A percentile compares a stretch with the other conserved stretches of the same genome.
These are phyloP conservation scores for Cetoscarus ocellatus DNA, from an alignment of 2,797 vertebrate species.

Conservation along the genomic window DNA sequence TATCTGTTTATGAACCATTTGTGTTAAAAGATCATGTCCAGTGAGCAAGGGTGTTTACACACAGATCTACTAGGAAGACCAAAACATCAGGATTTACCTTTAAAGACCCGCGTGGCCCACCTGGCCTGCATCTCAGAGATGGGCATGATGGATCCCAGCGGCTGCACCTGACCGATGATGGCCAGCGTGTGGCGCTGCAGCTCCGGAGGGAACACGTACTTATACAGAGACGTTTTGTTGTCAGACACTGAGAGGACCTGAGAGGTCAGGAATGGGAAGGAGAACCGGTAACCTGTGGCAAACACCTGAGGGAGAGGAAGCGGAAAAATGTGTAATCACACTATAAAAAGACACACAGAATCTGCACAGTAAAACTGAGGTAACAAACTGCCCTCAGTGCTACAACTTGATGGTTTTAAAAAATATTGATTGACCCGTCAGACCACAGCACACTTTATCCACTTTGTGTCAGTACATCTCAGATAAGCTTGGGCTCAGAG, in stretches of 20 bases:
- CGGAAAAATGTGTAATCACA: no score
- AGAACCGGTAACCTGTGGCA: constrained; percentile 87
- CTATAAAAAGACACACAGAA: neutral
- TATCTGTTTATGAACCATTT: no score
- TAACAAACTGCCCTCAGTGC: no score
- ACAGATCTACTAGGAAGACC: neutral
- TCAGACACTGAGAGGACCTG: constrained; percentile 71
- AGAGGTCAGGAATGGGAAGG: constrained; percentile 85
- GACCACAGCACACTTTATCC: no score
- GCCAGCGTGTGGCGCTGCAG: constrained; percentile 82
- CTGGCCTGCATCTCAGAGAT: constrained; percentile 87
- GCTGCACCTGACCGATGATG: constrained; percentile 85
- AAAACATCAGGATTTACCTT: constrained; percentile 71
- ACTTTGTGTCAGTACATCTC: no score
- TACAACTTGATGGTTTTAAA: no score
- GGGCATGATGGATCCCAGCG: constrained; percentile 86
- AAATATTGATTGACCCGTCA: no score
- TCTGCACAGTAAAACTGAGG: no score
- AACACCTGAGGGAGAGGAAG: constrained; percentile 77
- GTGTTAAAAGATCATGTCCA: no score
- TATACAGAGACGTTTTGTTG: constrained; percentile 84
- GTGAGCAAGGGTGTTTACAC: no score
- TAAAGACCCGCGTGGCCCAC: constrained; percentile 87
- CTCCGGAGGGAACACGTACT: constrained; percentile 82
- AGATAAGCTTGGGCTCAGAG: no score